These are phyloP conservation scores for Euzophera pinguis DNA, from an alignment of 2,888 invertebrate species.

Conservation along the genomic window DNA sequence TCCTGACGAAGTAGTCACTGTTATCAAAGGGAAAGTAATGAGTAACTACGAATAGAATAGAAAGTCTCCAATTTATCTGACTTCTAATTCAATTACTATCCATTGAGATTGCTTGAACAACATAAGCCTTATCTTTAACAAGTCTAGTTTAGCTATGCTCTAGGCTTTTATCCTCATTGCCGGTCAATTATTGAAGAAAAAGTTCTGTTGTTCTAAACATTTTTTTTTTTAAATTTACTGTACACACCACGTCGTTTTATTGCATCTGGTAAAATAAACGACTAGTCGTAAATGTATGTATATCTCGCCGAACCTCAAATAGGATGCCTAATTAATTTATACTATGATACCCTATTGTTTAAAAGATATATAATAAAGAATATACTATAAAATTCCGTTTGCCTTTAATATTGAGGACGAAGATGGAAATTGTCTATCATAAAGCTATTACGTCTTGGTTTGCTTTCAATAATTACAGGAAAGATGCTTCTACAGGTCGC, in stretches of 20 bases:
- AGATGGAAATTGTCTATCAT: conserved; percentile 8
- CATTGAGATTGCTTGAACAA: not conserved
- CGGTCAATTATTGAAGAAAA: no score
- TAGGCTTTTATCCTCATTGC: no score
- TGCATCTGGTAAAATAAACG: no score
- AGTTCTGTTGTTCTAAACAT: no score
- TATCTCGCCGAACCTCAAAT: no score
- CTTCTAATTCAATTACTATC: conserved; percentile 53
- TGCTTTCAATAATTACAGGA: conserved; percentile 4
- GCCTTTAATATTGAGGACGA: not conserved
- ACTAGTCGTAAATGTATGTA: no score
- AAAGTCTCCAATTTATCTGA: conserved; percentile 47
- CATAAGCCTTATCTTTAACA: not conserved
- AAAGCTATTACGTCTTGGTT: conserved; percentile 7
- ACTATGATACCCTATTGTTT: no score
- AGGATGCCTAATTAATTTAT: no score
- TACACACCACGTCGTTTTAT: no score
- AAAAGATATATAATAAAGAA: no score
- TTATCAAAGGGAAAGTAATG: conserved; percentile 39
- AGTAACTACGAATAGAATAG: conserved; percentile 31
- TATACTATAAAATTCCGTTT: not conserved
- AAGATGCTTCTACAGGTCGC: conserved; percentile 7
- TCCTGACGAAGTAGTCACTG: not conserved
- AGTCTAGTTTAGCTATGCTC: not conserved
- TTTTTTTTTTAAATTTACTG: no score